Conservation (phyloP, 2,113 vertebrate genomes). For the Amazona guildingii region DNA sequence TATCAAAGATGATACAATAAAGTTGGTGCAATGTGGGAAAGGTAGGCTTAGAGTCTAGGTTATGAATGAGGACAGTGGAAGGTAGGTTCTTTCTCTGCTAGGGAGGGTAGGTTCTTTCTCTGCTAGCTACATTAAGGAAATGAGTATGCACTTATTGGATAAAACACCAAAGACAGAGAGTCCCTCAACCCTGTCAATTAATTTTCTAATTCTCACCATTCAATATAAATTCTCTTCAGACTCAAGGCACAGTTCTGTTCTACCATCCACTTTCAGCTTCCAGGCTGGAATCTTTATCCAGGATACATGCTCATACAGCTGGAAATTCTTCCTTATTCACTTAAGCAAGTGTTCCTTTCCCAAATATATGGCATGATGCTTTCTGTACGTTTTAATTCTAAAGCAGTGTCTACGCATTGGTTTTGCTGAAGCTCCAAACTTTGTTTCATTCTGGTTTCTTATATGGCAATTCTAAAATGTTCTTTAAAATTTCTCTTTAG, state of each 20-base stretch:
- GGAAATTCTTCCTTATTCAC: neutral
- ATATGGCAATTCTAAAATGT: neutral
- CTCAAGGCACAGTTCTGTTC: neutral
- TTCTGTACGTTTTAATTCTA: neutral
- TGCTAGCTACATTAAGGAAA: neutral
- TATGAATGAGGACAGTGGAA: neutral
- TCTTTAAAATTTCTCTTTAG: conserved; percentile 2
- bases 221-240: neutral
- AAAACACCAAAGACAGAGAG: neutral
- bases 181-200: neutral
- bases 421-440: neutral
- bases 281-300: neutral
- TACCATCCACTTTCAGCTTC: neutral
- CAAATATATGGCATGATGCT: neutral
- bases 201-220: neutral
- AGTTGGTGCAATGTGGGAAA: neutral
- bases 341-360: neutral
- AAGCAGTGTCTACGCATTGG: neutral
- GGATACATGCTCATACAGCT: accelerated
- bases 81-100: neutral
- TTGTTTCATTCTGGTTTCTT: neutral
- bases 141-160: neutral
- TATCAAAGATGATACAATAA: neutral
- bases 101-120: neutral
- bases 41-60: neutral